Base-by-base conservation (phyloP, 2,888 invertebrate genomes). In the Drosophila melanosoma region DNA sequence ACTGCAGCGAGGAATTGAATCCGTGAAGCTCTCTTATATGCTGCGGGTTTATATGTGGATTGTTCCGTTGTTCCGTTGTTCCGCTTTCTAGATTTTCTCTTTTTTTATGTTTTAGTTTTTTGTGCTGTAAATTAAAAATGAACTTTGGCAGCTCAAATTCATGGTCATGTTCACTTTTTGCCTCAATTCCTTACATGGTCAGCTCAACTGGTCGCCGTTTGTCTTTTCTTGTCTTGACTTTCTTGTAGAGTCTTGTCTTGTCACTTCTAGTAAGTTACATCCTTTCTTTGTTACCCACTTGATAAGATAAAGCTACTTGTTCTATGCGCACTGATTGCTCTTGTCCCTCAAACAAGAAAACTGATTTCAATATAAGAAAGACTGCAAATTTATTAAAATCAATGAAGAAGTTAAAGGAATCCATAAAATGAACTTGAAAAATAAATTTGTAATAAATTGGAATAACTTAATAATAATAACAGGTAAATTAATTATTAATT, bases 111-210 rank as follows among this genome's bases (percentile, higher is more conserved):
- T 20, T 20, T 17, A 8, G 17, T 40, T 40, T 49, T 69, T 52
- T 63, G 69, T 69, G 60, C 45, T 74, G 79, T 86, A 84, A 84
- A 84, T 84, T 84, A 85, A 86, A 85, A 88, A 85, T 86, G 84
- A 85, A 88, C 84, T 86, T 86, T 86, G 84, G 74, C 87, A 85
- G 83, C 83, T 86, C 73, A 74, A 85, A 85, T 85, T 85, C 84
- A 85, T 85, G 89, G 89, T 83, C 84, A 89, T 85, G 84, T 83
- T 89, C 83, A 86, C 79, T 84, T 88, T 78, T 86, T 84, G 83
- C 85, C 56, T 56, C 71, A 60, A 62, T 62, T 64, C 40, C 52
- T 60, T 40, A 49, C 59, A 58, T 66, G 69, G 80, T 63, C 71
- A 76, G 56, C 78, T 81, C 81, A 77, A 81, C 79, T 77, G 66